Percentiles rank a stretch among this genome's conserved stretches.
Conservation (phyloP, 2,888 invertebrate species). For the Odontothrips loti region DNA sequence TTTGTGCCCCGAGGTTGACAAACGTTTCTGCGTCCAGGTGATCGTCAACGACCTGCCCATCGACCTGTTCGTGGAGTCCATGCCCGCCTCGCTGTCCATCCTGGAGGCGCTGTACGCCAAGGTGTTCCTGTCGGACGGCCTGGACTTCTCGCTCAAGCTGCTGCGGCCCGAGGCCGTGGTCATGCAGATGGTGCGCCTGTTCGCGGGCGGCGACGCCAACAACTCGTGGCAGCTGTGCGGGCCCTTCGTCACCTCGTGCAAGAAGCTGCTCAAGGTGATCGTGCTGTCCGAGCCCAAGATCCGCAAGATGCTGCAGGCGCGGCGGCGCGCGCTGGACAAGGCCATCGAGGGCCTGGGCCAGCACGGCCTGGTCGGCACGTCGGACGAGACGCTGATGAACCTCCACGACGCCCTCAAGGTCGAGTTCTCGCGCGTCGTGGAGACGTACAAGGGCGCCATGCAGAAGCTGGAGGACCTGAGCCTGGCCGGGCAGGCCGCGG, state of each 20-base stretch:
- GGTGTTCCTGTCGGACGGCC: slow-evolving; percentile 49
- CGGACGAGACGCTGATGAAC: slow-evolving; percentile 55
- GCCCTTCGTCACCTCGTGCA: slow-evolving; percentile 46
- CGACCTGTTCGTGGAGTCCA: slow-evolving; percentile 80
- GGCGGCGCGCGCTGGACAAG: slow-evolving; percentile 70
- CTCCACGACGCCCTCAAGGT: slow-evolving; percentile 74
- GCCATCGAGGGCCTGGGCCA: slow-evolving; percentile 84
- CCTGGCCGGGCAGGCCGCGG: slow-evolving; percentile 49
- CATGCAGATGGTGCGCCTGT: slow-evolving; percentile 79
- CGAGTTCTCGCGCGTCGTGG: slow-evolving; percentile 77
- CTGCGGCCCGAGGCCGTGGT: slow-evolving; percentile 65
- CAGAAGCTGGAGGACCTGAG: slow-evolving; percentile 76
- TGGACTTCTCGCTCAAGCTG: slow-evolving; percentile 47
- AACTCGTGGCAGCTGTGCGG: slow-evolving; percentile 45
- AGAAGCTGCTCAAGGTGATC: slow-evolving; percentile 50
- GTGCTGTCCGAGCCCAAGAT: slow-evolving; percentile 51
- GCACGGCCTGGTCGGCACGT: slow-evolving; percentile 69
- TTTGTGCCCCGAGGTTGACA: no score
- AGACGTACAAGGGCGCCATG: slow-evolving; percentile 80
- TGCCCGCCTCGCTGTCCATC: slow-evolving; percentile 82
- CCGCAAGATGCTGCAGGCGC: slow-evolving; percentile 60
- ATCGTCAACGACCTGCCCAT: slow-evolving; percentile 68
- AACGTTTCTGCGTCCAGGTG: slow-evolving; percentile 36
- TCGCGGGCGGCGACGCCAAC: slow-evolving; percentile 49
- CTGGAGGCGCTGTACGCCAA: slow-evolving; percentile 72